Conservation (phyloP, 2,113 vertebrate species). For the Clupea harengus region DNA sequence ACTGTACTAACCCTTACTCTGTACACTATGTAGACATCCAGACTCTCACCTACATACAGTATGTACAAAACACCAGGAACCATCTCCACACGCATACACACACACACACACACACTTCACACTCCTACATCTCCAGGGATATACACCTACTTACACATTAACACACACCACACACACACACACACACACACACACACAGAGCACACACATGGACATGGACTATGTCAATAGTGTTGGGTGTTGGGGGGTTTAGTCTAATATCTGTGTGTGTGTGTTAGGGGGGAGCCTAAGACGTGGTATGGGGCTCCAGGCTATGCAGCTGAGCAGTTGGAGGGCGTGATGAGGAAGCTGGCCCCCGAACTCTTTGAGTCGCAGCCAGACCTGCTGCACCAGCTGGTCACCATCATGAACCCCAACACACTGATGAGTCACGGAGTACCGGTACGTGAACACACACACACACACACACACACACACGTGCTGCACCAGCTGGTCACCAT, state of each 20-base stretch:
- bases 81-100: too few species aligned
- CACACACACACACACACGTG: slow-evolving; percentile 73
- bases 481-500: slow-evolving; percentile 98
- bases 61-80: too few species aligned
- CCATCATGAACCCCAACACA: slow-evolving; percentile 99
- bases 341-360: slow-evolving; percentile 95
- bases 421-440: slow-evolving; percentile 95
- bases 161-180: too few species aligned
- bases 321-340: slow-evolving; percentile 90
- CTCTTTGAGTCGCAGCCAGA: slow-evolving; percentile 95
- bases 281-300: background rate
- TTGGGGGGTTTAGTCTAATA: background rate
- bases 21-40: too few species aligned
- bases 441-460: slow-evolving; percentile 71
- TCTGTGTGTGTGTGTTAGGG: slow-evolving; percentile 5
- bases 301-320: slow-evolving; percentile 86
- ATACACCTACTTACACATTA: too few species aligned
- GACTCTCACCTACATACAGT: too few species aligned
- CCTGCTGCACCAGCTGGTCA: slow-evolving; percentile 96
- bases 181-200: too few species aligned
- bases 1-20: too few species aligned
- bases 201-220: too few species aligned
- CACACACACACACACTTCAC: too few species aligned
- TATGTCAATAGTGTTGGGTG: background rate
- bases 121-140: too few species aligned